These are phyloP conservation scores for Teleogryllus occipitalis DNA, from an alignment of 1,140 invertebrate species.

Conservation along the genomic window DNA sequence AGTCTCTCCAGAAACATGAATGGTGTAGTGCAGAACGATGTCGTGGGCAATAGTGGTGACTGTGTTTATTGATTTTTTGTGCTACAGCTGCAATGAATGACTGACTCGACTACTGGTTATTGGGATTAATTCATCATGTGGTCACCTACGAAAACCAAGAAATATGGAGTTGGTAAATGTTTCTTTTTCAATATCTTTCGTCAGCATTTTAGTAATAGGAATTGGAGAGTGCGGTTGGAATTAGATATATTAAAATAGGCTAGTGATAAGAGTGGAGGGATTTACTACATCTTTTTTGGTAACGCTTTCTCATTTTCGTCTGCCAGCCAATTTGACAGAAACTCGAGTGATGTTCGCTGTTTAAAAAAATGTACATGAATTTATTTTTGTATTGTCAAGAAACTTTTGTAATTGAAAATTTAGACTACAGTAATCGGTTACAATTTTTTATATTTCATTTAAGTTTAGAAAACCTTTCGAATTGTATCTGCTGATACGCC, in stretches of 20 bases:
- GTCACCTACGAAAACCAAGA: slow-evolving; percentile 52
- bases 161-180: slow-evolving; percentile 54
- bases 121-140: slow-evolving; percentile 39
- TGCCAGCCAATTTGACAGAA: too few species aligned
- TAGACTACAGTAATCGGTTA: too few species aligned
- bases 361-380: too few species aligned
- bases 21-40: not conserved
- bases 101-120: not conserved
- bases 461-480: too few species aligned
- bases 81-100: slow-evolving; percentile 14
- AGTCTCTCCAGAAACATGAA: not conserved
- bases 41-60: not conserved
- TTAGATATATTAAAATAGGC: not conserved
- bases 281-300: too few species aligned
- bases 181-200: not conserved
- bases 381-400: too few species aligned
- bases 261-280: too few species aligned
- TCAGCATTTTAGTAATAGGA: not conserved
- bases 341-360: too few species aligned
- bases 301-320: too few species aligned
- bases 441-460: too few species aligned
- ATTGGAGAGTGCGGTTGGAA: not conserved
- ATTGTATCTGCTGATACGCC: too few species aligned
- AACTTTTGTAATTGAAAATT: too few species aligned
- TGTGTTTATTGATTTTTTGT: slow-evolving; percentile 18